Conservation (phyloP, 2,113 vertebrate species). For the Nycticorax nycticorax region DNA sequence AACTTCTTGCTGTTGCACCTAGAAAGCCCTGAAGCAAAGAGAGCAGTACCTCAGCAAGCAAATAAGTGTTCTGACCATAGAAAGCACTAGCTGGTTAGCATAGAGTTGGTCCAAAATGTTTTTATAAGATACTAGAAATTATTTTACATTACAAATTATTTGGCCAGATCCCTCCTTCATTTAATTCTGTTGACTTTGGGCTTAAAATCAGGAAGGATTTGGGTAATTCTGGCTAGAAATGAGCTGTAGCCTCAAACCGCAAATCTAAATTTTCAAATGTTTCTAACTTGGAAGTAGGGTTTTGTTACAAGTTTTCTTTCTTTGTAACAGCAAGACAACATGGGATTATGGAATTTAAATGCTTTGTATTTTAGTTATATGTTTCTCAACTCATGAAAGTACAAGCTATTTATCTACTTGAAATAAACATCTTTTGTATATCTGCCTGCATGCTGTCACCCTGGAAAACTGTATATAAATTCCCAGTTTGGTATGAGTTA, state of each 20-base stretch:
- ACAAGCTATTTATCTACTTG: background rate
- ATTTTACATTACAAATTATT: background rate
- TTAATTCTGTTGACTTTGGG: background rate
- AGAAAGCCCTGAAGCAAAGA: background rate
- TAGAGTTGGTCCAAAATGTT: fast-evolving
- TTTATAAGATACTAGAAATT: background rate
- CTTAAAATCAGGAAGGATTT: background rate
- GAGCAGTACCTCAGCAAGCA: background rate
- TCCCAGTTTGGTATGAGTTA: background rate
- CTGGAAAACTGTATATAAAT: background rate
- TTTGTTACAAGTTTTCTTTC: background rate
- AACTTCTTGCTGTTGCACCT: background rate
- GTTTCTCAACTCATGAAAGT: background rate
- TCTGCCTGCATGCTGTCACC: background rate
- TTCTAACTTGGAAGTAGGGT: background rate
- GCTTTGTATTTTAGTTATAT: background rate
- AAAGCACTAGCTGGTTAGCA: background rate
- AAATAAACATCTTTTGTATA: background rate
- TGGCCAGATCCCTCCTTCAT: background rate
- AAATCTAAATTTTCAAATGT: background rate
- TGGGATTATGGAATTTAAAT: background rate
- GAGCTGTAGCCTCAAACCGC: background rate
- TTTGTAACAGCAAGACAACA: background rate
- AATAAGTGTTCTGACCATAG: background rate
- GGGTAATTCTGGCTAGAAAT: background rate